Evolutionary conservation across 2,888 invertebrate species (phyloP).

Genomic region (Deilephila elpenor): DNA sequence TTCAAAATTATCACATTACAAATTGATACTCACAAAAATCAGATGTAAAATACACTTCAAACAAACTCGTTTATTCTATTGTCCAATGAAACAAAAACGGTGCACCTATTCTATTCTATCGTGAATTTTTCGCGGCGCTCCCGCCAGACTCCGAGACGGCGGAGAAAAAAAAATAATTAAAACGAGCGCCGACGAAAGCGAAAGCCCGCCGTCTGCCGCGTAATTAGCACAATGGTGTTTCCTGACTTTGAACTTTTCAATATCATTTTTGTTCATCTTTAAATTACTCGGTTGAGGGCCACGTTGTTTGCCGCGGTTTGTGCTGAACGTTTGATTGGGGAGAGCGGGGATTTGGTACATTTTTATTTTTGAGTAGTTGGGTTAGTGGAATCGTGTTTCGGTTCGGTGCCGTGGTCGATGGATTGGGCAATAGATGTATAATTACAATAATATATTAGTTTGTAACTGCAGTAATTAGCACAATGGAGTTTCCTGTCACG

Average conservation of each 20-base stretch:
- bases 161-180: slow-evolving; percentile 82
- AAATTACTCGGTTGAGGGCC: slow-evolving; percentile 27
- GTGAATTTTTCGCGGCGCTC: slow-evolving; percentile 76
- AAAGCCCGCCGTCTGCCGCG: slow-evolving; percentile 84
- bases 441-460: too few species aligned
- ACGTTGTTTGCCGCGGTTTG: slow-evolving; percentile 23
- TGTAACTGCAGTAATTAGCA: too few species aligned
- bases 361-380: neutral
- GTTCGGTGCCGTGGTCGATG: too few species aligned
- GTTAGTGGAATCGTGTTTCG: neutral
- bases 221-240: slow-evolving; percentile 85
- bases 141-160: slow-evolving; percentile 84
- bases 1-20: too few species aligned
- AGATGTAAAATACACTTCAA: too few species aligned
- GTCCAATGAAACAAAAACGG: slow-evolving; percentile 5
- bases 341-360: neutral
- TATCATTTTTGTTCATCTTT: slow-evolving; percentile 74
- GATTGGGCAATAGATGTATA: too few species aligned
- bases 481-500: slow-evolving; percentile 68
- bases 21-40: too few species aligned
- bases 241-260: slow-evolving; percentile 83
- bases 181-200: slow-evolving; percentile 81
- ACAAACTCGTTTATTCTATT: neutral
- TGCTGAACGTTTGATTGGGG: neutral
- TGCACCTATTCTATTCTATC: slow-evolving; percentile 49